Percentiles rank a stretch among this genome's conserved stretches.
Evolutionary conservation across 2,113 vertebrate genomes (phyloP).

Genomic region (Austrofundulus limnaeus): DNA sequence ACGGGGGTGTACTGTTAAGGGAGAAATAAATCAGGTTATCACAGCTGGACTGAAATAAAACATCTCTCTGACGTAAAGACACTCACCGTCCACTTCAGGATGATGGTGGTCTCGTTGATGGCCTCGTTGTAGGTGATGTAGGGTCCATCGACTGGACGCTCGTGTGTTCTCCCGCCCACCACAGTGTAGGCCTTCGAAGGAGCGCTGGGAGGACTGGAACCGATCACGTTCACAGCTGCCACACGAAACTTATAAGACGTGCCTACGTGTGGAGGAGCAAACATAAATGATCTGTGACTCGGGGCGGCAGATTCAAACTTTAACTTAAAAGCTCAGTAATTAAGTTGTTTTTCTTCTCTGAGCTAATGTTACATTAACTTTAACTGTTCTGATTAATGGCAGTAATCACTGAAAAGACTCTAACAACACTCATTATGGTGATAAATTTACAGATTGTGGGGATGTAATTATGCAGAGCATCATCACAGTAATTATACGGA

Average conservation of each 20-base stretch:
- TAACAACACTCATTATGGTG: constrained; percentile 64
- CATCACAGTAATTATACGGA: constrained; percentile 48
- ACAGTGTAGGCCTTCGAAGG: constrained; percentile 91
- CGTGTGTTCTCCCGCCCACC: constrained; percentile 84
- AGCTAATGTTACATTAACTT: constrained; percentile 28
- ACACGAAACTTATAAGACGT: constrained; percentile 95
- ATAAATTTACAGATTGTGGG: constrained; percentile 60
- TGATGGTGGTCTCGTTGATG: constrained; percentile 95
- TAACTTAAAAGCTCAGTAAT: constrained; percentile 35
- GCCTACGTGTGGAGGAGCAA: constrained; percentile 69
- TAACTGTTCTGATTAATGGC: constrained; percentile 58
- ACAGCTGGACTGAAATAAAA: background rate
- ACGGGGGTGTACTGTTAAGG: constrained; percentile 87
- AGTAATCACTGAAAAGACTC: constrained; percentile 62
- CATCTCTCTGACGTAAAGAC: too few relatives aligned
- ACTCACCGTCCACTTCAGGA: constrained; percentile 97
- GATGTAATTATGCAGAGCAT: constrained; percentile 58
- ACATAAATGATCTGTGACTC: constrained; percentile 1
- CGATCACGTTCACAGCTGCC: constrained; percentile 91
- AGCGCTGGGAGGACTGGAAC: constrained; percentile 91
- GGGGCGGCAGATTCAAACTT: background rate
- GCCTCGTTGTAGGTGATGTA: constrained; percentile 98
- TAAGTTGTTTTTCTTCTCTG: constrained; percentile 49
- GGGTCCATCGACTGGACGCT: constrained; percentile 90
- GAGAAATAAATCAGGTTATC: constrained; percentile 26